Percentiles rank a stretch among this genome's conserved stretches.
Evolutionary conservation across 1,140 invertebrate genomes (phyloP).

Genomic region (Trichonephila inaurata): DNA sequence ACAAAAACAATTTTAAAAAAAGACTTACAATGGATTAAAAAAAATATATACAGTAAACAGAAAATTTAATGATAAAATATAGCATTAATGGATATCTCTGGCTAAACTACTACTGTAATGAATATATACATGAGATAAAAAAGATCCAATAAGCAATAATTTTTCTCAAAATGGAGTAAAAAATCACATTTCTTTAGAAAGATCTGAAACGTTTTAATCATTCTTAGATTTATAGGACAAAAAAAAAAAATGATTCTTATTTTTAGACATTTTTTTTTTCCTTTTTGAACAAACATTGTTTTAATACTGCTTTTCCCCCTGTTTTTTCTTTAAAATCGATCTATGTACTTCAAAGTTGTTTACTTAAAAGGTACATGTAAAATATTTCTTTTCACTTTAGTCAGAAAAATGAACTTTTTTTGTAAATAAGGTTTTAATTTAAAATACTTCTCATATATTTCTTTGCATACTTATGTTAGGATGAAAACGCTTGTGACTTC

Average conservation of each 20-base stretch:
- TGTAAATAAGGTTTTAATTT: no score
- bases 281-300: not conserved
- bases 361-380: not conserved
- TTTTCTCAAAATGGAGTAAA: conserved; percentile 12
- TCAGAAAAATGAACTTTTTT: no score
- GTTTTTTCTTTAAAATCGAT: not conserved
- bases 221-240: not conserved
- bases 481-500: no score
- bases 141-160: conserved; percentile 11
- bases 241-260: not conserved
- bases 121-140: conserved; percentile 1
- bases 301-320: not conserved
- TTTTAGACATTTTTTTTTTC: not conserved
- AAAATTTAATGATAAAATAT: not conserved
- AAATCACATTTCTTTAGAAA: not conserved
- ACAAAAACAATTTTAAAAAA: not conserved
- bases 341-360: not conserved
- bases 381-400: no score
- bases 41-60: not conserved
- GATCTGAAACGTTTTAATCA: not conserved
- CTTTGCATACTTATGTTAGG: no score
- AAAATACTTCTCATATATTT: no score
- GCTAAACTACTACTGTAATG: not conserved
- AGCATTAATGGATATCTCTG: not conserved
- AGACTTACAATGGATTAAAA: not conserved